Base-by-base conservation (phyloP, 2,888 invertebrate genomes). In the Glaucopsyche alexis region DNA sequence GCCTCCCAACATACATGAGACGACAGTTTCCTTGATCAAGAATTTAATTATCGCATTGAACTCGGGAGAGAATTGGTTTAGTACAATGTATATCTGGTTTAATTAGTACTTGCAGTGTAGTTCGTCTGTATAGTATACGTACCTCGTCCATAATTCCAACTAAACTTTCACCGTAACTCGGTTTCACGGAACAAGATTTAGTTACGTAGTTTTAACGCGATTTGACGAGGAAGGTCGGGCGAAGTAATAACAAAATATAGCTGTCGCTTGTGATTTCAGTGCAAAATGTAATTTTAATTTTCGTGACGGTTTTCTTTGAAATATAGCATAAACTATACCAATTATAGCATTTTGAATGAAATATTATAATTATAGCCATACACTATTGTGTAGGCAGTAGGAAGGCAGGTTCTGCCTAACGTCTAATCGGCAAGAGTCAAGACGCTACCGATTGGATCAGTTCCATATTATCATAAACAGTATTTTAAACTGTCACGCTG, bases 161-260 rank as follows among this genome's bases (percentile, higher is more conserved):
- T 69, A 47, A 69, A 69, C 19, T 49, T 69, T 14, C 29, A 14
- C 29, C 47, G 69, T 69, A 49, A 67, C 47, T 69, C 7, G 29
- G 69, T 69, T 69, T 49, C 69, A 14, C 14, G 47, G 69, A 29
- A 69, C 69, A 29, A 49, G 69, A 69, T 69, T 69, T 69, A 69
- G 47, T 69, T 69, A 69, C 13, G 19, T 19, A 69, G 47, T 49
- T 47, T 29, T 69, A 47, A 47, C 47, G 19, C 69, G 19, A 49
- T 49, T 69, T 2, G 19, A 49, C 49, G 47, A 69, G 29, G 49
- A 38, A 60, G 60, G 60, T 60, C 60, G 60, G 19, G 60, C 19
- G 19, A 60, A 60, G 60, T 60, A 38, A 14, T 60, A 38, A 60
- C 60, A 60, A 60, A 60, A 60, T 60, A 60, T 60, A 60, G 13